phyloP scores from a whole-genome alignment of 2,888 invertebrate genomes.

The Zaprionus bogoriensis region DNA sequence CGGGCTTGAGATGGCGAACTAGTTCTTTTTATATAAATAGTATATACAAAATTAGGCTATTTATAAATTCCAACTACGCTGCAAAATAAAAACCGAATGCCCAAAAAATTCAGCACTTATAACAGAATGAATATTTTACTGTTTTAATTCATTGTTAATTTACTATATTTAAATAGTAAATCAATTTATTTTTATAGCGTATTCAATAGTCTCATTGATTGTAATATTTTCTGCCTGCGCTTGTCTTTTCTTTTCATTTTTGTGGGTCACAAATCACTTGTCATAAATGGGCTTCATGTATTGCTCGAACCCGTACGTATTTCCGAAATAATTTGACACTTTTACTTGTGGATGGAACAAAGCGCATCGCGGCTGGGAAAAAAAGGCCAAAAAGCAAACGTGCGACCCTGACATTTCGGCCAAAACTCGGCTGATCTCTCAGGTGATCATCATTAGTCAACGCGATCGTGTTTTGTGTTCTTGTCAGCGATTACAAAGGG shows the following conservation, averaged over 20 bases:
- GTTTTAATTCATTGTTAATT: too few relatives aligned
- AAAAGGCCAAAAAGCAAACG: conserved; percentile 34
- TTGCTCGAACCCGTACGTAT: conserved; percentile 1
- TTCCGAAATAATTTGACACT: conserved; percentile 29
- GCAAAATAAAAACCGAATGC: too few relatives aligned
- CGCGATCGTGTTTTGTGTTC: conserved; percentile 17
- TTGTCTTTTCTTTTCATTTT: conserved; percentile 5
- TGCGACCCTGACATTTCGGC: conserved; percentile 24
- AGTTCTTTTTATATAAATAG: too few relatives aligned
- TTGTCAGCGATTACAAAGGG: conserved; percentile 21
- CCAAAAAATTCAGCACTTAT: too few relatives aligned
- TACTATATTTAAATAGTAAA: too few relatives aligned
- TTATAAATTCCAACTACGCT: too few relatives aligned
- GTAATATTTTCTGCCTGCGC: background rate
- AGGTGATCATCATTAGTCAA: conserved; percentile 55
- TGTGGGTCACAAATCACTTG: conserved; percentile 32
- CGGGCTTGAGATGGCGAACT: too few relatives aligned
- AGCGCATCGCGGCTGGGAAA: conserved; percentile 15
- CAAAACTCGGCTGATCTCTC: conserved; percentile 3
- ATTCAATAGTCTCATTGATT: background rate
- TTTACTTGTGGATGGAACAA: conserved; percentile 36
- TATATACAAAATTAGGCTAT: too few relatives aligned
- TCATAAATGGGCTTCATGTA: conserved; percentile 5
- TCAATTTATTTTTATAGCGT: background rate
- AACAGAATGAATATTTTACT: too few relatives aligned